These are phyloP conservation scores for Chionoecetes opilio DNA, from an alignment of 1,140 invertebrate genomes.

Conservation along the genomic window DNA sequence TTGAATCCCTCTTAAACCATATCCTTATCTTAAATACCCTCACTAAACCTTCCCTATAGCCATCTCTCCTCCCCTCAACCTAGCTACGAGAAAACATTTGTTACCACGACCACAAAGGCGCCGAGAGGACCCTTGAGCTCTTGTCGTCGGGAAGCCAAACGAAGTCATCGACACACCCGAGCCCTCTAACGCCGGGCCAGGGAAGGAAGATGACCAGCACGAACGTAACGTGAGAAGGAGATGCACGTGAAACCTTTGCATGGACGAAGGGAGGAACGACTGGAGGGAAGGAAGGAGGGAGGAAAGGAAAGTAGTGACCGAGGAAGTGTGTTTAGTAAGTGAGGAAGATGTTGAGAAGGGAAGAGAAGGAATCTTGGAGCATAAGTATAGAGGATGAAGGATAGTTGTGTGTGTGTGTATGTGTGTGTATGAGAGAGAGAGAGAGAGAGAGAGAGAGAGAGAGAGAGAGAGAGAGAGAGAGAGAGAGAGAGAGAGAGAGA, in stretches of 20 bases:
- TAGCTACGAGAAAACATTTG: background rate
- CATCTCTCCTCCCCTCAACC: background rate
- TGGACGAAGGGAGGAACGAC: background rate
- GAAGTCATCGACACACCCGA: background rate
- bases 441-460: background rate
- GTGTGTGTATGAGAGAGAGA: background rate
- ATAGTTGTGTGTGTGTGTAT: too few species aligned
- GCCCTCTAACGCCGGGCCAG: background rate
- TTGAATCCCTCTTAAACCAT: background rate
- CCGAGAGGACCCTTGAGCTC: background rate
- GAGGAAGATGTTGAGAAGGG: background rate
- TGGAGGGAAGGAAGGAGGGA: background rate
- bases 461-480: too few species aligned
- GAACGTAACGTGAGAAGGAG: background rate
- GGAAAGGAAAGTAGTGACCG: background rate
- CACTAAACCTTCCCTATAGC: background rate
- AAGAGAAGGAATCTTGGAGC: background rate
- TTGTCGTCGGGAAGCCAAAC: background rate
- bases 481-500: too few species aligned
- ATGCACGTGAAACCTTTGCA: slow-evolving; percentile 16
- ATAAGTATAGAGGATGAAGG: background rate
- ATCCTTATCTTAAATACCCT: background rate
- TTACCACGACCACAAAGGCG: background rate
- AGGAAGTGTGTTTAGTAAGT: too few species aligned
- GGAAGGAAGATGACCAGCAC: background rate